phyloP scores from a whole-genome alignment of 2,113 vertebrate species.

The Odocoileus virginianus region DNA sequence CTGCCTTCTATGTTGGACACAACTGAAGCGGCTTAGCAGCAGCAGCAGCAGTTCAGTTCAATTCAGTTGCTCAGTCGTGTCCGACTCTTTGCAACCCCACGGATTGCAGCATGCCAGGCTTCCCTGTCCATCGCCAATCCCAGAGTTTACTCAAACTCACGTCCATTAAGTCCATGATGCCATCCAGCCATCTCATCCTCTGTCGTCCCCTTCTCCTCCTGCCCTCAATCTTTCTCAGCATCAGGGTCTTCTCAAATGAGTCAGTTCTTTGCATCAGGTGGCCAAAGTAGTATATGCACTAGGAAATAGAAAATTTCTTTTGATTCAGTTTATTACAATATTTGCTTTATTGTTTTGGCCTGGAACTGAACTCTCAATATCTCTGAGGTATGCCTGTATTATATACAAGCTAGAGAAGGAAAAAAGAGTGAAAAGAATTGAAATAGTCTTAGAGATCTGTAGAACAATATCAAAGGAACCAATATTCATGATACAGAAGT shows the following conservation, averaged over 20 bases:
- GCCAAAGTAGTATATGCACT: neutral
- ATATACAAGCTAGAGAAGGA: neutral
- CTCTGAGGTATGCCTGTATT: neutral
- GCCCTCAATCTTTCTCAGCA: neutral
- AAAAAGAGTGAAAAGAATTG: neutral
- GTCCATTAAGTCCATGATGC: fast-evolving
- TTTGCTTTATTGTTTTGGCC: neutral
- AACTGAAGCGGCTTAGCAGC: no score
- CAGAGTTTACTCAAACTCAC: neutral
- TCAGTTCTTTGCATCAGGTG: neutral
- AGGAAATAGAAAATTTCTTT: neutral
- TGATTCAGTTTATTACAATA: neutral
- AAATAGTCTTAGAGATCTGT: neutral
- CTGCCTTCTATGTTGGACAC: no score
- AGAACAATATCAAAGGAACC: neutral
- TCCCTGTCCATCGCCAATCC: neutral
- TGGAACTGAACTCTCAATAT: neutral
- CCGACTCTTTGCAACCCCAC: neutral
- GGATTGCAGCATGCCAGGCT: neutral
- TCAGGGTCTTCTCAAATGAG: neutral
- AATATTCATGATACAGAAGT: neutral
- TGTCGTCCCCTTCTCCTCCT: neutral
- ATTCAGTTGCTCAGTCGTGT: neutral
- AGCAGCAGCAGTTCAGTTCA: neutral
- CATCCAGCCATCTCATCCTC: neutral